A percentile compares a stretch with the other conserved stretches of the same genome.
Conservation (phyloP, 2,888 invertebrate species). For the Microchrysa polita region DNA sequence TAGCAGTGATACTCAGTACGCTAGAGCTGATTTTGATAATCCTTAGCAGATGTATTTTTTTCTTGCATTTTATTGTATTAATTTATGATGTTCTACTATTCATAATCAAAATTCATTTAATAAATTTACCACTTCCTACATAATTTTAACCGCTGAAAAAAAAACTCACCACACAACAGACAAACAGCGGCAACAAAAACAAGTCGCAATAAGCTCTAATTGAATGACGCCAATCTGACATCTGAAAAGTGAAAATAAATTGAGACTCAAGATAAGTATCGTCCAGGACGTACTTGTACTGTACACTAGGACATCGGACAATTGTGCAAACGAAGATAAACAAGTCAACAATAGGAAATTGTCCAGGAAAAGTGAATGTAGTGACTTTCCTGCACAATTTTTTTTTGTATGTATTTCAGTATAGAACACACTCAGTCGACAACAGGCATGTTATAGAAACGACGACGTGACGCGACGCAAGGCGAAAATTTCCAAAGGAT, state of each 20-base stretch:
- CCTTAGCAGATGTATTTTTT: too few relatives aligned
- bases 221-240: constrained; percentile 32
- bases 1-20: too few relatives aligned
- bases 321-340: constrained; percentile 29
- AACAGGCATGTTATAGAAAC: neutral
- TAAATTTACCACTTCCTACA: too few relatives aligned
- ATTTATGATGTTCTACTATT: too few relatives aligned
- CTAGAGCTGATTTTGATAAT: too few relatives aligned
- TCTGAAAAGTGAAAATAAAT: constrained; percentile 30
- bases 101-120: too few relatives aligned
- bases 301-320: constrained; percentile 26
- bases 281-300: neutral
- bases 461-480: too few relatives aligned
- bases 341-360: constrained; percentile 33
- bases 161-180: neutral
- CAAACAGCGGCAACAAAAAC: neutral
- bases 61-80: too few relatives aligned
- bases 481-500: neutral
- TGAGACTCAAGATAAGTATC: constrained; percentile 13
- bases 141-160: too few relatives aligned
- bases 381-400: neutral
- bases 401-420: too few relatives aligned
- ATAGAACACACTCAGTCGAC: too few relatives aligned
- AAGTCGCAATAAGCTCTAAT: constrained; percentile 18
- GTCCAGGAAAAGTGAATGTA: constrained; percentile 14